Conservation (phyloP, 2,113 vertebrate species). For the Mormyrus iriodes region DNA sequence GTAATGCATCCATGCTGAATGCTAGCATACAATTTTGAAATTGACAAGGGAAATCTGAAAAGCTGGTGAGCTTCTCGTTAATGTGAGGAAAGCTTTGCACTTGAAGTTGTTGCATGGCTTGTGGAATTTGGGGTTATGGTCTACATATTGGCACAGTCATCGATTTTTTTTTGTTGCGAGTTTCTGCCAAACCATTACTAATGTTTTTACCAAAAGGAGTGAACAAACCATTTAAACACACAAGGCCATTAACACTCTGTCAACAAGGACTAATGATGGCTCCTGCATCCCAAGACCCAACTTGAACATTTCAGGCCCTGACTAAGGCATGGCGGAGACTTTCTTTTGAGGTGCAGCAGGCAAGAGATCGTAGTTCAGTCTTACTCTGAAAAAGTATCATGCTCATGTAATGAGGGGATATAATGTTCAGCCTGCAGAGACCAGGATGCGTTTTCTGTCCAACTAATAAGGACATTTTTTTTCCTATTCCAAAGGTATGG, state of each 20-base stretch:
- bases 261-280: conserved; percentile 39
- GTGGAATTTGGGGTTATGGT: conserved; percentile 23
- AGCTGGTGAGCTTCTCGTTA: conserved; percentile 22
- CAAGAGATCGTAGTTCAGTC: background rate
- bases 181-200: conserved; percentile 28
- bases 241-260: conserved; percentile 39
- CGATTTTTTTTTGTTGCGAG: background rate
- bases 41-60: conserved; percentile 8
- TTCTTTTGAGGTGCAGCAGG: background rate
- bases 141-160: conserved; percentile 28
- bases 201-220: conserved; percentile 38
- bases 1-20: background rate
- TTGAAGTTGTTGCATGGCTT: conserved; percentile 1
- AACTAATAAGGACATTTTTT: conserved; percentile 1
- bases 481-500: conserved; percentile 29
- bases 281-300: conserved; percentile 19
- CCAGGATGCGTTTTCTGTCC: background rate
- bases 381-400: background rate
- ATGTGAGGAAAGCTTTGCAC: conserved; percentile 24
- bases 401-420: background rate
- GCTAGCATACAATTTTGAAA: background rate
- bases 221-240: conserved; percentile 33
- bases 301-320: conserved; percentile 37
- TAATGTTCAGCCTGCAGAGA: background rate
- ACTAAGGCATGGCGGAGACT: conserved; percentile 15